These are phyloP conservation scores for Tinea pellionella DNA, from an alignment of 2,888 invertebrate species.

Conservation along the genomic window DNA sequence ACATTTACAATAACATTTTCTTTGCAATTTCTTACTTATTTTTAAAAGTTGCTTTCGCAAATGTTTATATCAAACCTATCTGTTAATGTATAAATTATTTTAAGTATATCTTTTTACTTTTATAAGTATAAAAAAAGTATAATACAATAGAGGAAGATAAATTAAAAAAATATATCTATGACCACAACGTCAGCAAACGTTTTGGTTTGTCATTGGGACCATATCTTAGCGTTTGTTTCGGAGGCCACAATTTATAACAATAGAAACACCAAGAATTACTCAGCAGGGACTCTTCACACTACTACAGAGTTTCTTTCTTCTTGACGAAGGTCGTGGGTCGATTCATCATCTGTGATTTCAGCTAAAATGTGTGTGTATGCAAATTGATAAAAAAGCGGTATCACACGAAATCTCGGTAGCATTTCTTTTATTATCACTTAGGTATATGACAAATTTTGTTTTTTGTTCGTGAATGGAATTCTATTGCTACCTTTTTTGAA, in stretches of 20 bases:
- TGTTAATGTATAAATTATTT: no score
- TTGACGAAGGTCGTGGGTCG: constrained; percentile 42
- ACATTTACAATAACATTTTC: constrained; percentile 6
- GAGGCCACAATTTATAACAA: background rate
- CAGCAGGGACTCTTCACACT: constrained; percentile 10
- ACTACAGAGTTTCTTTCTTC: constrained; percentile 29
- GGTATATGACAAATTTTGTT: background rate
- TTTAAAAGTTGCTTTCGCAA: no score
- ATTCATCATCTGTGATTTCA: constrained; percentile 35
- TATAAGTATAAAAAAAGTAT: background rate
- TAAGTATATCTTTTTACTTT: background rate
- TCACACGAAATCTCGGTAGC: constrained; percentile 2
- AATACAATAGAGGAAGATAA: background rate
- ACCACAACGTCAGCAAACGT: constrained; percentile 4
- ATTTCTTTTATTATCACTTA: background rate
- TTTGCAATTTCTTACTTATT: background rate
- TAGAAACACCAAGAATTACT: constrained; percentile 6
- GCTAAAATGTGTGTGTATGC: constrained; percentile 13
- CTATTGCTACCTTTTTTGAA: background rate
- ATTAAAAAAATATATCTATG: background rate
- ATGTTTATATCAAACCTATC: background rate
- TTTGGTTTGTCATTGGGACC: constrained; percentile 8
- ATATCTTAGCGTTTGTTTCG: background rate
- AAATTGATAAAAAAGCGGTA: background rate
- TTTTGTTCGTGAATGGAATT: background rate